Conservation (phyloP, 1,140 invertebrate species). For the Drosophila fuyamai region DNA sequence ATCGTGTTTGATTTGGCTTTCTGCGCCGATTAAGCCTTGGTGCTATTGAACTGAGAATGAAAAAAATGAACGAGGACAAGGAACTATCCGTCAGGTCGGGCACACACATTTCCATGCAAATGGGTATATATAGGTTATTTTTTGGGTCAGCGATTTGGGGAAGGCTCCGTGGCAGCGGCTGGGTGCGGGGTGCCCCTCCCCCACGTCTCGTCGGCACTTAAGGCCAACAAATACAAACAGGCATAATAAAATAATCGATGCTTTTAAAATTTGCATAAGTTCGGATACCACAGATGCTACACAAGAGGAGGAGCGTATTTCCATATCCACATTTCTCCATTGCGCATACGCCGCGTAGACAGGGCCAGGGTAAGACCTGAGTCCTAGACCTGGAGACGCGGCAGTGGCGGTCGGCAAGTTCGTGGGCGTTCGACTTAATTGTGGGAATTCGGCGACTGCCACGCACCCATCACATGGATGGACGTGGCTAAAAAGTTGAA, state of each 20-base stretch:
- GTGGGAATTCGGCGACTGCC: constrained; percentile 63
- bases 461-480: constrained; percentile 42
- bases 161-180: constrained; percentile 6
- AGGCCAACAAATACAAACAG: constrained; percentile 36
- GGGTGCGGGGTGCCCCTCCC: constrained; percentile 17
- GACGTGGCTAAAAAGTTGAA: constrained; percentile 52
- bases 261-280: constrained; percentile 71
- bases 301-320: constrained; percentile 23
- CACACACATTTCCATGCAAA: constrained; percentile 45
- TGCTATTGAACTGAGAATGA: constrained; percentile 21
- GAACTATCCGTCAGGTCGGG: constrained; percentile 39
- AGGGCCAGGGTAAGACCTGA: not conserved
- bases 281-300: constrained; percentile 57
- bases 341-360: constrained; percentile 55
- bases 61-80: constrained; percentile 10
- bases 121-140: constrained; percentile 21
- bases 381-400: constrained; percentile 33
- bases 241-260: constrained; percentile 65
- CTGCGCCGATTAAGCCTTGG: not conserved
- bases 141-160: constrained; percentile 40
- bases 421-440: constrained; percentile 62
- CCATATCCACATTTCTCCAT: constrained; percentile 36
- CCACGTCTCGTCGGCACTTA: constrained; percentile 10
- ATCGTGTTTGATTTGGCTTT: constrained; percentile 2
- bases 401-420: constrained; percentile 20